Base-by-base conservation (phyloP, 2,888 invertebrate genomes). In the Lycophotia porphyrea region DNA sequence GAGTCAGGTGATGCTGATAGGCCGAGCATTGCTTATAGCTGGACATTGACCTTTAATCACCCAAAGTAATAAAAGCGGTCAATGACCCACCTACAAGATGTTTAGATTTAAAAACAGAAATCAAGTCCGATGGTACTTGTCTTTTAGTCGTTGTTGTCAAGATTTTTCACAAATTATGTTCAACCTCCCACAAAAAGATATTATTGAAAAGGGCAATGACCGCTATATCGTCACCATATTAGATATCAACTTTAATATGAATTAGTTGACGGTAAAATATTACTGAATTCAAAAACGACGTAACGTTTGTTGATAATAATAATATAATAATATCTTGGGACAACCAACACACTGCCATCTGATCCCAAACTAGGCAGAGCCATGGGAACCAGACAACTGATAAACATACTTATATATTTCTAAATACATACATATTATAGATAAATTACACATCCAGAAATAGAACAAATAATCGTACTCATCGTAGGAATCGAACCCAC, bases 241-340 rank as follows among this genome's bases (percentile, higher is more conserved):
- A 36, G 15, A 27, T 21, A 49, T 1, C 8, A 47, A 15, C 11
- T 31, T 11, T 31, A n/a, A 8, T 24, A 78, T 65, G 15, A 49
- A 78, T 36, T 39, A 3, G 21, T 31, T 3, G 24, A 61, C 34
- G 31, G 36, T 18, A 44, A 78, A 78, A 61, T 52, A 8, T 13
- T 39, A 15, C n/a, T 39, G 7, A 13, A 61, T 61, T 36, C 15
- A n/a, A 61, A 36, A 36, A 61, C 13, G 13, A n/a, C n/a, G n/a
- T n/a, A n/a, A n/a, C n/a, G n/a, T n/a, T n/a, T n/a, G n/a, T n/a
- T n/a, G n/a, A n/a, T n/a, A n/a, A n/a, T n/a, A n/a, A n/a, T n/a
- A n/a, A n/a, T n/a, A n/a, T n/a, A n/a, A n/a, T n/a, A n/a, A n/a
- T n/a, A n/a, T n/a, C n/a, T n/a, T n/a, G n/a, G n/a, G n/a, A n/a